Evolutionary conservation across 2,797 vertebrate genomes (phyloP).

Genomic region (Phrynocephalus guinanensis): DNA sequence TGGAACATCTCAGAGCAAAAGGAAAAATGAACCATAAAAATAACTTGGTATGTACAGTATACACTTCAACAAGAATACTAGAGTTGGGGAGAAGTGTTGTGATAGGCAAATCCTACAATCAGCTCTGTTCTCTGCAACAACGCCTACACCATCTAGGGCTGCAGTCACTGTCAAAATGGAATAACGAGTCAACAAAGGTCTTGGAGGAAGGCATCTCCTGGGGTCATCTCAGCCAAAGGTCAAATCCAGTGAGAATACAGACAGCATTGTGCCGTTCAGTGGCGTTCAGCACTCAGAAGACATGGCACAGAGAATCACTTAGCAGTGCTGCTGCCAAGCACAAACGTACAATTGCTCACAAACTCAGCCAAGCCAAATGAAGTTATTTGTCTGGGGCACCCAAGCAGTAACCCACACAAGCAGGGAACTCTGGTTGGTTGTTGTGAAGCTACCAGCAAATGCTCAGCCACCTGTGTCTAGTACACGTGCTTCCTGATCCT

Average conservation of each 20-base stretch:
- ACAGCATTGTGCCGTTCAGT: not conserved
- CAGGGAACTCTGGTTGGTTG: conserved; percentile 5
- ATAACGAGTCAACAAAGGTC: not conserved
- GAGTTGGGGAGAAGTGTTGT: no score
- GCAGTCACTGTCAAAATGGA: not conserved
- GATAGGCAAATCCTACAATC: not conserved
- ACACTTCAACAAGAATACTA: not conserved
- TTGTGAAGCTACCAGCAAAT: conserved; percentile 2
- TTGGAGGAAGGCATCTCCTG: not conserved
- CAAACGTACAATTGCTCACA: not conserved
- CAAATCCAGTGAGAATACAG: not conserved
- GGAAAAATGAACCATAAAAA: not conserved
- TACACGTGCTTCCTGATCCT: not conserved
- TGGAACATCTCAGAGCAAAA: conserved; percentile 3
- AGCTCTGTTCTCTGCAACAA: not conserved
- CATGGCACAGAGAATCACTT: not conserved
- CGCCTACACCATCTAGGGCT: not conserved
- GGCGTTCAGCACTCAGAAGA: not conserved
- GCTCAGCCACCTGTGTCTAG: not conserved
- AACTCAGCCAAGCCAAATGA: not conserved
- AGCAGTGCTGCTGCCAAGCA: not conserved
- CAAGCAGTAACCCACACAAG: not conserved
- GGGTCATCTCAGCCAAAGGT: conserved; percentile 17
- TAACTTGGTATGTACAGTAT: not conserved
- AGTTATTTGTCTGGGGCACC: not conserved